A percentile compares a stretch with the other conserved stretches of the same genome.
Conservation (phyloP, 92 coral and sea anemone genomes). For the Anthopleura xanthogrammica region DNA sequence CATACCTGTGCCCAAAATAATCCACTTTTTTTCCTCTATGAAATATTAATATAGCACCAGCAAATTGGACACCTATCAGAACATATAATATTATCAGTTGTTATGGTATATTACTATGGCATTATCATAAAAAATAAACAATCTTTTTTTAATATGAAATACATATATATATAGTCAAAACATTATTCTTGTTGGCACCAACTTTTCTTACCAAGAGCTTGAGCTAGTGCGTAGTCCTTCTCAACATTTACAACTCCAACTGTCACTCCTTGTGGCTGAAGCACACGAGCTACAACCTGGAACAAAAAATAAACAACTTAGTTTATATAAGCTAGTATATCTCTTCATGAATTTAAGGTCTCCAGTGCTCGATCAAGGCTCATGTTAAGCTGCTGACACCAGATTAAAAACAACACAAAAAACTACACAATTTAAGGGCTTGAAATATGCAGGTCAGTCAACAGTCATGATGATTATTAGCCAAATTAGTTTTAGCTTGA, state of each 20-base stretch:
- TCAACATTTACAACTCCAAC: slow-evolving; percentile 64
- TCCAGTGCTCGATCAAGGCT: no score
- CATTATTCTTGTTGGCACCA: not conserved
- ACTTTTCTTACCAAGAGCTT: slow-evolving; percentile 52
- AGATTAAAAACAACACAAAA: no score
- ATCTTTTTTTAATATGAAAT: no score
- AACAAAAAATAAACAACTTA: not conserved
- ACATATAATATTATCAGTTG: not conserved
- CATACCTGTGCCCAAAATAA: slow-evolving; percentile 79
- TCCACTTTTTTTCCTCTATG: slow-evolving; percentile 77
- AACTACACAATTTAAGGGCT: no score
- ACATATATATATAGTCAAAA: no score
- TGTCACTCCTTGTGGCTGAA: slow-evolving; percentile 87
- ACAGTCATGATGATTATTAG: no score
- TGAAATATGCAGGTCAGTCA: no score
- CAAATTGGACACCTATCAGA: slow-evolving; percentile 62
- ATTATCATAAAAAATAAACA: no score
- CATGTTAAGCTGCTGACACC: no score
- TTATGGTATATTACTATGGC: not conserved
- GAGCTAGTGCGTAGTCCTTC: slow-evolving; percentile 61
- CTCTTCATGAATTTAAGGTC: no score
- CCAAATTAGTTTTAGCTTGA: no score
- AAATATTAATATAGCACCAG: slow-evolving; percentile 80
- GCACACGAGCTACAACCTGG: slow-evolving; percentile 75
- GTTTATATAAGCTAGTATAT: no score